Evolutionary conservation across 2,888 invertebrate species (phyloP).

Genomic region (Drosophila mayaguana): DNA sequence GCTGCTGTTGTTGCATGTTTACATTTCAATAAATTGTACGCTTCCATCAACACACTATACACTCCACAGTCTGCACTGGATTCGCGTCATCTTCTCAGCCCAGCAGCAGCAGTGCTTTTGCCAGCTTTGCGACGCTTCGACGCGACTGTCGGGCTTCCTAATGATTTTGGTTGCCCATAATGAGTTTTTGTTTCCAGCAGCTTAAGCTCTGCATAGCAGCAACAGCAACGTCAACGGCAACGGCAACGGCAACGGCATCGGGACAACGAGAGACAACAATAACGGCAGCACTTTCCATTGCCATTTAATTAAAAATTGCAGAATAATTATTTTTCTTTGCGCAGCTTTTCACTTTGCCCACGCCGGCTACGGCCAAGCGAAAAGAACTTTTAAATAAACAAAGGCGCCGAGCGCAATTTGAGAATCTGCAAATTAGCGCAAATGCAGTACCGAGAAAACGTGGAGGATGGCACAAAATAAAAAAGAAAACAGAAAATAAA

Average conservation of each 20-base stretch:
- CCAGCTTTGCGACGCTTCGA: conserved; percentile 18
- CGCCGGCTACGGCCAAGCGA: conserved; percentile 27
- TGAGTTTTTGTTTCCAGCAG: conserved; percentile 79
- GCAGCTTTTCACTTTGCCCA: conserved; percentile 39
- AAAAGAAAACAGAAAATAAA: neutral
- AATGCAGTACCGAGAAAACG: conserved; percentile 50
- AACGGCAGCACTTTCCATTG: conserved; percentile 69
- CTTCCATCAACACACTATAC: conserved; percentile 54
- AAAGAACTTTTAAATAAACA: conserved; percentile 67
- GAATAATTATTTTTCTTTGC: conserved; percentile 78
- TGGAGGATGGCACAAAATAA: neutral
- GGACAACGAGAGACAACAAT: conserved; percentile 31
- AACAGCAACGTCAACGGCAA: conserved; percentile 10
- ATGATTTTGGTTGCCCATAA: conserved; percentile 75
- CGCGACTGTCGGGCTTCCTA: conserved; percentile 40
- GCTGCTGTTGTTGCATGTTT: conserved; percentile 59
- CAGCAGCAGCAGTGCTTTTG: conserved; percentile 30
- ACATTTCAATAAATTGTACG: conserved; percentile 75
- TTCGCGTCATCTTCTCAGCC: conserved; percentile 27
- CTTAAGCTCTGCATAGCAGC: conserved; percentile 68
- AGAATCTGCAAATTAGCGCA: conserved; percentile 75
- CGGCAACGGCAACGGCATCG: conserved; percentile 20
- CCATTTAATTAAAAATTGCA: conserved; percentile 81
- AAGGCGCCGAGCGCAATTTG: conserved; percentile 64
- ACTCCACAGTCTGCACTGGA: conserved; percentile 38